Evolutionary conservation across 2,797 vertebrate species (phyloP).

Genomic region (Tauraco hartlaubi): DNA sequence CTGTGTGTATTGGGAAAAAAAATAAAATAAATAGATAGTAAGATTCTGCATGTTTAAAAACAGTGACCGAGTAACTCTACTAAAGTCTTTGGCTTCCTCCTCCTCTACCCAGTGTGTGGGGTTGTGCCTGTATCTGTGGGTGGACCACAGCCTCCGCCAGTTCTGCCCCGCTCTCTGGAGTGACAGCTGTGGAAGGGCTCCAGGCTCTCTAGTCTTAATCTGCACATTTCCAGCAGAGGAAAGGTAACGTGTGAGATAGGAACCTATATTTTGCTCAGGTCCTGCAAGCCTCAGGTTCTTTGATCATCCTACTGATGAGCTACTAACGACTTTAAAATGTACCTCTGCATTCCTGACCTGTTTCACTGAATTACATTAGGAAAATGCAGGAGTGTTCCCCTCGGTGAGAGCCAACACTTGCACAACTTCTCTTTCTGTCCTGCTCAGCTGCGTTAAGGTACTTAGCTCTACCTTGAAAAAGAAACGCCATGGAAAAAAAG

Average conservation of each 20-base stretch:
- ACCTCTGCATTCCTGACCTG: background rate
- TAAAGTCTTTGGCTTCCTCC: background rate
- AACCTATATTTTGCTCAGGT: background rate
- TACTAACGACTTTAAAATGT: background rate
- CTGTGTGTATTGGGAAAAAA: too few relatives aligned
- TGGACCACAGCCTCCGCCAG: background rate
- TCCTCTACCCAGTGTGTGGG: background rate
- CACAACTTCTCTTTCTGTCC: background rate
- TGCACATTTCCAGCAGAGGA: background rate
- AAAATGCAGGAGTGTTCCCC: too few relatives aligned
- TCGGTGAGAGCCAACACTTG: background rate
- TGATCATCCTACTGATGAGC: background rate
- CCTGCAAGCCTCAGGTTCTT: background rate
- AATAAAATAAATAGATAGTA: rapidly evolving
- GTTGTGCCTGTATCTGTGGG: background rate
- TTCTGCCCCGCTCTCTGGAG: background rate
- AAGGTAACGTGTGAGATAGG: background rate
- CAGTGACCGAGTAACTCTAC: background rate
- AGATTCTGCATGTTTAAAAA: background rate
- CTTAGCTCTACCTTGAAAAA: background rate
- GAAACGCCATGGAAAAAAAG: background rate
- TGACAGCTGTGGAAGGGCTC: rapidly evolving
- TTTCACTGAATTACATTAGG: too few relatives aligned
- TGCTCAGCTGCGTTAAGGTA: background rate
- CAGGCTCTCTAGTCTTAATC: background rate